These are phyloP conservation scores for Bimastos eiseni DNA, from an alignment of 2,888 invertebrate species.

Conservation along the genomic window DNA sequence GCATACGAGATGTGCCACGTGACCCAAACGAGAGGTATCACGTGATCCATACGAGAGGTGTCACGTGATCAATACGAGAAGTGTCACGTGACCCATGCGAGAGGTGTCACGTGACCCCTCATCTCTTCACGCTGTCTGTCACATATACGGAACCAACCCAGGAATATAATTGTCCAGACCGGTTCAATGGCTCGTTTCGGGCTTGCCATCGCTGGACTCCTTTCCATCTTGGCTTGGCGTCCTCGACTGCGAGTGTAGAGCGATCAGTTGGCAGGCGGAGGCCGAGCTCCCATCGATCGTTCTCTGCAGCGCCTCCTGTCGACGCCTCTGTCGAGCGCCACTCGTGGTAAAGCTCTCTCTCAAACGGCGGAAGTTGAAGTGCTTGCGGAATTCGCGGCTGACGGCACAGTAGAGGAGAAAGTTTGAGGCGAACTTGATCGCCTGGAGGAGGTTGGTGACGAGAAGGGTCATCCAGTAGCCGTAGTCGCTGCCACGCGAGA, in stretches of 20 bases:
- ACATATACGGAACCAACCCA: background rate
- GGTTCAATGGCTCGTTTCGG: no score
- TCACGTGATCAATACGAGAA: no score
- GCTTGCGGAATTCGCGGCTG: slow-evolving; percentile 74
- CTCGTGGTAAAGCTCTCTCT: background rate
- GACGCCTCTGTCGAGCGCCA: background rate
- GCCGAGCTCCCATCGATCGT: background rate
- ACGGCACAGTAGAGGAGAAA: slow-evolving; percentile 79
- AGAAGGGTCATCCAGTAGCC: slow-evolving; percentile 34
- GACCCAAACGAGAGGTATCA: background rate
- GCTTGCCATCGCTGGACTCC: background rate
- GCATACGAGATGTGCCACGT: no score
- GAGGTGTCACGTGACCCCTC: background rate
- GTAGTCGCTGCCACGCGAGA: background rate
- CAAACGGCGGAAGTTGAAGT: slow-evolving; percentile 19
- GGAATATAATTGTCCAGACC: background rate
- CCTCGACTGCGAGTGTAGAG: background rate
- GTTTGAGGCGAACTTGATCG: slow-evolving; percentile 75
- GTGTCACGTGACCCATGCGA: no score
- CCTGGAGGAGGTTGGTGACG: slow-evolving; percentile 73
- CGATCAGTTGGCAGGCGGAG: slow-evolving; percentile 19
- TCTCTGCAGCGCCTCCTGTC: background rate
- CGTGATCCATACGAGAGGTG: background rate
- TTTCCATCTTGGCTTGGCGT: background rate
- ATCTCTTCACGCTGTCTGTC: background rate